Percentiles rank a stretch among this genome's conserved stretches.
These are phyloP conservation scores for Atrichornis clamosus DNA, from an alignment of 2,113 vertebrate genomes.

Conservation along the genomic window DNA sequence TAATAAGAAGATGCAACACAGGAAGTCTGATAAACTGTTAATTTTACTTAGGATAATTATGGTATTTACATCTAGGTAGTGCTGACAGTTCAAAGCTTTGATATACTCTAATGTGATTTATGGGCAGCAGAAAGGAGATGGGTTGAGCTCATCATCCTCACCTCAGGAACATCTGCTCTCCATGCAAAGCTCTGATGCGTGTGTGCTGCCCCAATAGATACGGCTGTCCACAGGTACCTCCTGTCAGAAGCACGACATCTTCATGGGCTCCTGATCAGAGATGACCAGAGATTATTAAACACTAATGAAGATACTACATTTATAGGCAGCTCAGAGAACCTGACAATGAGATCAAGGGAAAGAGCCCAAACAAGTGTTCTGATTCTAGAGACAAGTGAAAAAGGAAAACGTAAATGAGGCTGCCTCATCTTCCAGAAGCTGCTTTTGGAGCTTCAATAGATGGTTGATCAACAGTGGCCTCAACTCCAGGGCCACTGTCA, in stretches of 20 bases:
- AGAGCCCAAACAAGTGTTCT: background rate
- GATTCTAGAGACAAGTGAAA: background rate
- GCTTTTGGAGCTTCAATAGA: background rate
- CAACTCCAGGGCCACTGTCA: background rate
- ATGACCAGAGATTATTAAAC: background rate
- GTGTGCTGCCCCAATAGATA: background rate
- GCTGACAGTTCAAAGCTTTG: conserved; percentile 11
- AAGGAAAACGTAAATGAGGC: background rate
- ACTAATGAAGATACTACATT: background rate
- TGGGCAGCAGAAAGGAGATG: background rate
- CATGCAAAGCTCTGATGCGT: background rate
- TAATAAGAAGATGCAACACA: conserved; percentile 28
- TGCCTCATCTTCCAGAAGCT: background rate
- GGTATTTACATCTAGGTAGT: conserved; percentile 1
- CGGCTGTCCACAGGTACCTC: fast-evolving
- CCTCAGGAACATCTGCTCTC: background rate
- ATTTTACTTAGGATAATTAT: conserved; percentile 43
- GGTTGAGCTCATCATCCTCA: background rate
- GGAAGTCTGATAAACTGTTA: conserved; percentile 45
- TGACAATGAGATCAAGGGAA: background rate
- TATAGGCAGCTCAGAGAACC: background rate
- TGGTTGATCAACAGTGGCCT: background rate
- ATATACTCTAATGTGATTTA: conserved; percentile 34
- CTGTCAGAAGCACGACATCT: fast-evolving
- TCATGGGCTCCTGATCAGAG: background rate